Evolutionary conservation across 2,888 invertebrate genomes (phyloP), one percentile per base, ranked within the genome.

Genomic region (Himalopsyche japonica): DNA sequence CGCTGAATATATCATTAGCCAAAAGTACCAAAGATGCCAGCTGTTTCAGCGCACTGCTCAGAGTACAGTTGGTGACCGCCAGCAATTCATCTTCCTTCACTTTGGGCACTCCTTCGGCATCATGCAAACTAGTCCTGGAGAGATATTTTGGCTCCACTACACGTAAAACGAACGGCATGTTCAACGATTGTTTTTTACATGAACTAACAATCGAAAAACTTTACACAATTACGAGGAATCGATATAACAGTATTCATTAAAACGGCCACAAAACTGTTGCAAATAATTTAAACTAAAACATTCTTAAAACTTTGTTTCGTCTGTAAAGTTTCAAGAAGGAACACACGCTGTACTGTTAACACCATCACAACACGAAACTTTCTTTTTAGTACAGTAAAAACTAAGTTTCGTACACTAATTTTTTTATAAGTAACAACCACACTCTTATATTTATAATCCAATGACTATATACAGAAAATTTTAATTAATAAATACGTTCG

Each of bases 111-210:
- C 94, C 94, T 88, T 93, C 91, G 86, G 92, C 93, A 88, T 94
- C 93, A 88, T 93, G 93, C 88, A 94, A 92, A 89, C 93, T 93
- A 86, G 94, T 93, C 89, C 95, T 94, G 89, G 96, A 95, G 90
- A 97, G 92, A 92, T 93, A 95, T 90, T 95, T 95, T 88, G 97
- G 97, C 90, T 96, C 95, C 90, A 97, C 94, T 89, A 95, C 94
- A 89, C 97, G 95, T 90, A 96, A 95, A 90, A 97, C 95, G 93
- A 97, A 97, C 91, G 97, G 97, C 97, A 97, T 97, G 89, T 92
- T 93, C 90, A 90, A 20, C 57, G 24, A n/a, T 57, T 57, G 10
- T 57, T 57, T 57, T 20, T 57, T 24, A 57, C 57, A 20, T 57
- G 57, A 24, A 57, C 24, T n/a, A 49, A 49, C 18, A 49, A 20